Conservation (phyloP, 2,113 vertebrate genomes). For the Ursus arctos region DNA sequence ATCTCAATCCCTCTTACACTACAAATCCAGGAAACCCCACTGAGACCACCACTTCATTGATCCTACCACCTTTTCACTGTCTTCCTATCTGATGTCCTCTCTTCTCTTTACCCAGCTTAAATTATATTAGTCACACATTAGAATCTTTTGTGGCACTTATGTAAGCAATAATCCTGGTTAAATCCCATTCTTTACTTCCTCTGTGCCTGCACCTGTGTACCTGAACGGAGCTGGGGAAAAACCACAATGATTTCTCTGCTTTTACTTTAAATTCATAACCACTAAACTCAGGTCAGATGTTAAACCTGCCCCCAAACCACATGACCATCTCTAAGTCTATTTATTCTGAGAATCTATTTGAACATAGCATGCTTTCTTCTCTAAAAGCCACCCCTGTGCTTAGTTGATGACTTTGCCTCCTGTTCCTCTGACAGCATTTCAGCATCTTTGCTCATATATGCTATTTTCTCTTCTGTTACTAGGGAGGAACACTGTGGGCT, state of each 20-base stretch:
- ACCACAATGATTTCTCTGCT: not conserved
- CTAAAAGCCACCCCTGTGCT: not conserved
- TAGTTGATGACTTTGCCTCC: not conserved
- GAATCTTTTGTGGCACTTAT: not conserved
- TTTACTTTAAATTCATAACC: not conserved
- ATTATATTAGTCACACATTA: not conserved
- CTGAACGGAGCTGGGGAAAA: not conserved
- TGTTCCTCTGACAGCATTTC: not conserved
- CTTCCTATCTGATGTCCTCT: not conserved
- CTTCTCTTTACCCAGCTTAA: not conserved
- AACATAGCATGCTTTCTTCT: conserved; percentile 21
- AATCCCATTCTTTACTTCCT: not conserved
- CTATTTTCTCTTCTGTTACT: not conserved
- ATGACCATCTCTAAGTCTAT: not conserved
- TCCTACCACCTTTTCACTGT: not conserved
- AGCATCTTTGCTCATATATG: not conserved
- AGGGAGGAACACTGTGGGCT: not conserved
- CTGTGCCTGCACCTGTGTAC: not conserved
- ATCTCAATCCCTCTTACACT: not conserved
- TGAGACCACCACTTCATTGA: not conserved
- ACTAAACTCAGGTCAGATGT: not conserved
- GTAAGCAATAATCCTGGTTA: not conserved
- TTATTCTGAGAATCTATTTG: not conserved
- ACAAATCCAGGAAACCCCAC: not conserved
- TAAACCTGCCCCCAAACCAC: not conserved